These are phyloP conservation scores for Gnatocerus cornutus DNA, from an alignment of 2,888 invertebrate genomes.

Conservation along the genomic window DNA sequence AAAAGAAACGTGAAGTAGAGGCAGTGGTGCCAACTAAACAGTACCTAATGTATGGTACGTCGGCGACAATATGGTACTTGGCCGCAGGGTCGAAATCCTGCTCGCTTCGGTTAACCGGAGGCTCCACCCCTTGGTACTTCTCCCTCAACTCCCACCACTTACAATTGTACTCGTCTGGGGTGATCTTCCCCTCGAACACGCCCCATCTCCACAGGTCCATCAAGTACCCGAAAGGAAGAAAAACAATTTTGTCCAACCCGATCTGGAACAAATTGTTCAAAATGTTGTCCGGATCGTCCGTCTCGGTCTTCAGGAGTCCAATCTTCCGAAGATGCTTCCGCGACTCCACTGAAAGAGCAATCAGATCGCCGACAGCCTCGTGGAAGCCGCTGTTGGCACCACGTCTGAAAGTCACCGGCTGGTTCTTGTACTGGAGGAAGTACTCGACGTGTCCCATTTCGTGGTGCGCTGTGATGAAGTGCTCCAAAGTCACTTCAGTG, in stretches of 20 bases:
- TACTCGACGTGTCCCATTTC: conserved; percentile 90
- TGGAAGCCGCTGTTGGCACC: conserved; percentile 82
- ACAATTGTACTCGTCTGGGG: conserved; percentile 77
- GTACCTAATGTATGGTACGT: conserved; percentile 82
- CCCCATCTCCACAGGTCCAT: conserved; percentile 82
- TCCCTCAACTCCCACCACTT: conserved; percentile 79
- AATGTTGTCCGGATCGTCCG: conserved; percentile 74
- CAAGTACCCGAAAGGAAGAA: conserved; percentile 80
- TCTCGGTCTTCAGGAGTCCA: conserved; percentile 75
- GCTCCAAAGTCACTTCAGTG: conserved; percentile 78
- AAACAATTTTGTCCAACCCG: conserved; percentile 81
- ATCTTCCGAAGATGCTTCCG: conserved; percentile 81
- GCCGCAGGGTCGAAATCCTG: conserved; percentile 80
- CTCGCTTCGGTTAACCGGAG: conserved; percentile 76
- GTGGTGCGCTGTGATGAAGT: conserved; percentile 82
- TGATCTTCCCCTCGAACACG: conserved; percentile 77
- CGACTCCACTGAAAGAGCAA: conserved; percentile 74
- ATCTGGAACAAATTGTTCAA: conserved; percentile 77
- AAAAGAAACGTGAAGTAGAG: conserved; percentile 62
- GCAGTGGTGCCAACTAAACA: no score
- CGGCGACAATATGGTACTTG: conserved; percentile 80
- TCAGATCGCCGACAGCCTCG: conserved; percentile 77
- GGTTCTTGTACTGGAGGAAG: conserved; percentile 82
- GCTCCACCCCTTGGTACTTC: conserved; percentile 77
- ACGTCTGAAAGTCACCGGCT: conserved; percentile 80